phyloP scores from a whole-genome alignment of 2,888 invertebrate species.

The Eudasyphora cyanicolor region DNA sequence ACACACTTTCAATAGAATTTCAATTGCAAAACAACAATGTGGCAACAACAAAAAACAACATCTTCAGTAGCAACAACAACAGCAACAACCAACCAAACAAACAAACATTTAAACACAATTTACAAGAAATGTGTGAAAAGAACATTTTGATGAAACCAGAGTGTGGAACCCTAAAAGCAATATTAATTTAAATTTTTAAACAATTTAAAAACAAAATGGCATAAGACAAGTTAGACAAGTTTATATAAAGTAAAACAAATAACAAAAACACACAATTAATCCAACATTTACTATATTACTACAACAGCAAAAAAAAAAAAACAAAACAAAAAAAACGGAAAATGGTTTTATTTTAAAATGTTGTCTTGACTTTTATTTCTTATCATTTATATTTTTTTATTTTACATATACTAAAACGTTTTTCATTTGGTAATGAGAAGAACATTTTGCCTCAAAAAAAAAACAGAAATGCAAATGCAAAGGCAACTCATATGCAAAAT shows the following conservation, averaged over 20 bases:
- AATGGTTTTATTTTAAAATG: constrained; percentile 30
- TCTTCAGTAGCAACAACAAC: constrained; percentile 44
- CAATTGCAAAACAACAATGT: constrained; percentile 22
- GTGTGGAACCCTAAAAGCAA: constrained; percentile 64
- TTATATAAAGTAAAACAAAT: constrained; percentile 28
- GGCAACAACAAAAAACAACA: constrained; percentile 28
- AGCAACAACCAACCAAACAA: constrained; percentile 40
- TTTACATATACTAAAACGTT: constrained; percentile 52
- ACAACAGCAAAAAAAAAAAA: constrained; percentile 44
- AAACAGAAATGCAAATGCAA: constrained; percentile 34
- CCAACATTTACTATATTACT: constrained; percentile 54
- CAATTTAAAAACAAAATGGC: constrained; percentile 43
- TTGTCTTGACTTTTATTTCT: constrained; percentile 33
- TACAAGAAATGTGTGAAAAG: constrained; percentile 42
- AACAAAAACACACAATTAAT: constrained; percentile 42
- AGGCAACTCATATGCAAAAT: constrained; percentile 1
- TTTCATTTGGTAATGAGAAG: constrained; percentile 55
- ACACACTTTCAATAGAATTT: background rate
- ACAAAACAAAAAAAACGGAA: too few species aligned
- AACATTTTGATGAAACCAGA: constrained; percentile 39
- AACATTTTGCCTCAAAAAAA: constrained; percentile 45
- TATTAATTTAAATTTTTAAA: constrained; percentile 56
- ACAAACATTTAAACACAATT: constrained; percentile 32
- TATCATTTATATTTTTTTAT: constrained; percentile 37
- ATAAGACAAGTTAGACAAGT: constrained; percentile 52